phyloP scores from a whole-genome alignment of 1,140 invertebrate species.

The Micrasema minimum region DNA sequence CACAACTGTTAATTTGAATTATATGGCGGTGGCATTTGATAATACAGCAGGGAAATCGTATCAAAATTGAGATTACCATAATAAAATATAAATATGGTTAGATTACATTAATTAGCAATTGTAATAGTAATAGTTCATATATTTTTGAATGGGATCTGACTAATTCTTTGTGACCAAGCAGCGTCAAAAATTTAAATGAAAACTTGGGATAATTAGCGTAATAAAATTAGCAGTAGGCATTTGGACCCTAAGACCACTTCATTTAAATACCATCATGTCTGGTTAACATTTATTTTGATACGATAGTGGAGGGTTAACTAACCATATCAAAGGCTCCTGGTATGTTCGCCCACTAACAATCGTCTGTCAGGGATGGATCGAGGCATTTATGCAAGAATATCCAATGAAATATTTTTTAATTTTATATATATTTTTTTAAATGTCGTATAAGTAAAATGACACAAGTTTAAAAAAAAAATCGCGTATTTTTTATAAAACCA shows the following conservation, averaged over 20 bases:
- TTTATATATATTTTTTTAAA: too few species aligned
- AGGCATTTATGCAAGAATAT: too few species aligned
- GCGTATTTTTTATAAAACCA: too few species aligned
- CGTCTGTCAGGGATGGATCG: too few species aligned
- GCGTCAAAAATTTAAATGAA: constrained; percentile 37
- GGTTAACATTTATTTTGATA: constrained; percentile 42
- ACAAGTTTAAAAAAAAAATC: too few species aligned
- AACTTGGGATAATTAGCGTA: constrained; percentile 39
- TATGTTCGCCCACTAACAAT: too few species aligned
- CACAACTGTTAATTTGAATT: too few species aligned
- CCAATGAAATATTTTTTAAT: too few species aligned
- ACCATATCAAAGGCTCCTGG: constrained; percentile 31
- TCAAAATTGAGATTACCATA: constrained; percentile 30
- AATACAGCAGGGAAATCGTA: too few species aligned
- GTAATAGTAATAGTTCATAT: neutral
- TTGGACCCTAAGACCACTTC: neutral
- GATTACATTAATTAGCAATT: constrained; percentile 34
- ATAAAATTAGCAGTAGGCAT: constrained; percentile 27
- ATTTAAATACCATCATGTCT: constrained; percentile 43
- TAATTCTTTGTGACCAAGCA: constrained; percentile 24
- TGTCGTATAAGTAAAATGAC: too few species aligned
- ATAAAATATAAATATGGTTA: constrained; percentile 22
- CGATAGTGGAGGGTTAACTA: constrained; percentile 33
- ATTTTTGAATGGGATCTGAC: constrained; percentile 7
- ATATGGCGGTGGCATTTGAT: too few species aligned